Percentiles rank a stretch among this genome's conserved stretches.
phyloP scores from a whole-genome alignment of 1,140 invertebrate genomes.

The Laupala kohalensis region DNA sequence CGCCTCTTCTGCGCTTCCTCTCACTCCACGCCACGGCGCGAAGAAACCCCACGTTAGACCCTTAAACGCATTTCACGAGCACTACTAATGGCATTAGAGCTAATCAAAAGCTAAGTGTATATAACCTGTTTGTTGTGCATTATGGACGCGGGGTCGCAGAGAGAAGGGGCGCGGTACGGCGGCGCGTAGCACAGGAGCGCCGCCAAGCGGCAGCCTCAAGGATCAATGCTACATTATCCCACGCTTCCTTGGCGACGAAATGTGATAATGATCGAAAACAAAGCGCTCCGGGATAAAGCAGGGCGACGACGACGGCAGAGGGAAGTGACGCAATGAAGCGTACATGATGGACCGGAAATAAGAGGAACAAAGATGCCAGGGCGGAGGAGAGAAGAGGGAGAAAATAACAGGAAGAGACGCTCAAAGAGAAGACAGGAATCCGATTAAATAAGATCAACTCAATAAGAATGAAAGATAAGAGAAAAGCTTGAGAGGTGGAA shows the following conservation, averaged over 20 bases:
- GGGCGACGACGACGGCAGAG: too few relatives aligned
- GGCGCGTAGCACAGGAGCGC: too few relatives aligned
- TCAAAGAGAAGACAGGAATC: neutral
- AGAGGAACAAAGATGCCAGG: neutral
- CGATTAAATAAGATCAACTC: neutral
- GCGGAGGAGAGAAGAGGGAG: neutral
- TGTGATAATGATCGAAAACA: neutral
- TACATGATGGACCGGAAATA: neutral
- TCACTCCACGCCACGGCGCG: neutral
- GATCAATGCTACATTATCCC: neutral
- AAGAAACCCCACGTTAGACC: neutral
- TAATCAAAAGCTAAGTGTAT: neutral
- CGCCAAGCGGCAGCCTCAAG: neutral
- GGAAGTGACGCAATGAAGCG: neutral
- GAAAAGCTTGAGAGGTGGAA: neutral
- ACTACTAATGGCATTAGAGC: neutral
- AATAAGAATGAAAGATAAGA: neutral
- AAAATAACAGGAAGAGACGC: neutral
- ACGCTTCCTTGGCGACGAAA: neutral
- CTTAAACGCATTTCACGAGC: neutral
- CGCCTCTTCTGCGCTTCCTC: neutral
- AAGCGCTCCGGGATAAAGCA: neutral
- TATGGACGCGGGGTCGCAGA: neutral
- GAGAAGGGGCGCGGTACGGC: too few relatives aligned
- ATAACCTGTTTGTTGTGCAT: neutral